phyloP scores from a whole-genome alignment of 2,888 invertebrate species.

The Hoplodrina blanda region DNA sequence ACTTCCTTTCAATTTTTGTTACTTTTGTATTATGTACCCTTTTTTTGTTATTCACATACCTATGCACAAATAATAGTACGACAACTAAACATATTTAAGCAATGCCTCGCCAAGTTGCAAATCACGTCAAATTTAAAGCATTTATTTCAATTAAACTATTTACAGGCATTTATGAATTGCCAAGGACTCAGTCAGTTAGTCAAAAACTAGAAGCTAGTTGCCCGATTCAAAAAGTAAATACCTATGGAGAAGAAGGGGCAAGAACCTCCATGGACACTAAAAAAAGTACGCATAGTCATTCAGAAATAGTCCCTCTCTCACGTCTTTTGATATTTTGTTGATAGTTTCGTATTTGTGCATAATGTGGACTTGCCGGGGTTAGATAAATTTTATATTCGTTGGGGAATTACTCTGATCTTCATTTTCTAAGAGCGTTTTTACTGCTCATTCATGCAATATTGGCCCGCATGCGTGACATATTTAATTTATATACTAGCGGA shows the following conservation, averaged over 20 bases:
- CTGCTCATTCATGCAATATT: background rate
- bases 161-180: slow-evolving; percentile 9
- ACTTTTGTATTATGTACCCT: no score
- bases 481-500: no score
- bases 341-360: slow-evolving; percentile 3
- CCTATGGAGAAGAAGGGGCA: background rate
- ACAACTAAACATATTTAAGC: no score
- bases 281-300: slow-evolving; percentile 29
- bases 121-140: background rate
- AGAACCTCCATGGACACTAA: slow-evolving; percentile 2
- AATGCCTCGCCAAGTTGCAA: no score
- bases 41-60: no score
- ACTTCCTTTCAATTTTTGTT: no score
- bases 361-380: background rate
- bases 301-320: slow-evolving; percentile 6
- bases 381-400: background rate
- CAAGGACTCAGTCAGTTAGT: slow-evolving; percentile 13
- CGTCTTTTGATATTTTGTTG: background rate
- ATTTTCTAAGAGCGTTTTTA: background rate
- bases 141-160: slow-evolving; percentile 23
- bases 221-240: background rate
- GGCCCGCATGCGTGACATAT: no score
- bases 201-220: slow-evolving; percentile 13
- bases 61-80: no score
- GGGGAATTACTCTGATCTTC: background rate